These are phyloP conservation scores for Cichlasoma orientale DNA, from an alignment of 2,797 vertebrate species.

Conservation along the genomic window DNA sequence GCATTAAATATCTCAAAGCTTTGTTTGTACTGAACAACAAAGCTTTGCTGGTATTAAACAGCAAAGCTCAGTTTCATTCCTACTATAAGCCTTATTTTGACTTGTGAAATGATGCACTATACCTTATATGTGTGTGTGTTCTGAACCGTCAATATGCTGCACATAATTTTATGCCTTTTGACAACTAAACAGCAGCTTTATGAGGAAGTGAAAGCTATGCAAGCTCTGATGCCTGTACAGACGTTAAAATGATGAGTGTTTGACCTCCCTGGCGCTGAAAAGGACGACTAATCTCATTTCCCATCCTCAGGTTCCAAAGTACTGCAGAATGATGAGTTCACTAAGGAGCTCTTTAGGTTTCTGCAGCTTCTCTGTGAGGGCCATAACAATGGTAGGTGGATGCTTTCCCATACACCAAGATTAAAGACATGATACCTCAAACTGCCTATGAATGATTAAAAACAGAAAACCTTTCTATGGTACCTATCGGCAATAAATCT, in stretches of 20 bases:
- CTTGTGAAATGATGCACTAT: constrained; percentile 60
- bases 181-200: constrained; percentile 51
- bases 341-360: constrained; percentile 96
- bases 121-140: constrained; percentile 34
- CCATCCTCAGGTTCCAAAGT: constrained; percentile 92
- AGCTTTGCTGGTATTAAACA: constrained; percentile 66
- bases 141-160: constrained; percentile 40
- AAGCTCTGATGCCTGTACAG: constrained; percentile 51
- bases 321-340: constrained; percentile 98
- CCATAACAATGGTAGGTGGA: constrained; percentile 93
- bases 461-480: neutral
- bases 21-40: constrained; percentile 64
- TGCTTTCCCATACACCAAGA: neutral
- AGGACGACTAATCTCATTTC: constrained; percentile 57
- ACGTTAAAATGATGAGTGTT: constrained; percentile 25
- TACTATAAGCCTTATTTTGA: constrained; percentile 40
- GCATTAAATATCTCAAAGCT: constrained; percentile 60
- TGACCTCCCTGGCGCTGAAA: constrained; percentile 20
- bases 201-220: constrained; percentile 50
- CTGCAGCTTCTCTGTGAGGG: constrained; percentile 98
- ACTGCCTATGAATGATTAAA: neutral
- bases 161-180: constrained; percentile 43
- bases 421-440: neutral
- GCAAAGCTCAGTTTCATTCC: constrained; percentile 60
- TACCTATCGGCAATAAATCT: neutral